These are phyloP conservation scores for Scaptomyza reducta DNA, from an alignment of 2,888 invertebrate genomes.

Conservation along the genomic window DNA sequence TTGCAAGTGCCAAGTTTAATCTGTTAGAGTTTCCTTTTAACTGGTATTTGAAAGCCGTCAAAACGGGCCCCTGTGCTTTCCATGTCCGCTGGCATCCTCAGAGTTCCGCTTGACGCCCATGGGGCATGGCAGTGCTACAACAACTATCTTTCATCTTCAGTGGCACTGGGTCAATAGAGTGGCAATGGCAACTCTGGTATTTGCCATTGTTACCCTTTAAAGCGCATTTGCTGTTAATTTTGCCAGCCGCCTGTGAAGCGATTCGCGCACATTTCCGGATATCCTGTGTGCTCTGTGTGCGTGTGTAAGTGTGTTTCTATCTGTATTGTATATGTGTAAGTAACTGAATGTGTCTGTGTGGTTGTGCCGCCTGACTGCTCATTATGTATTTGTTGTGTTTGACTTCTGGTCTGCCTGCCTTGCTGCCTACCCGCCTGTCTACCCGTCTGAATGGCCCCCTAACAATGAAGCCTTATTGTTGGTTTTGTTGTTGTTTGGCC, in stretches of 20 bases:
- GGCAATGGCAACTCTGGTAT: slow-evolving; percentile 53
- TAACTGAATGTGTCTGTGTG: slow-evolving; percentile 12
- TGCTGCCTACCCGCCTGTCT: slow-evolving; percentile 5
- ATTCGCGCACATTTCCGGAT: slow-evolving; percentile 71
- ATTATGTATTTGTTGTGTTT: slow-evolving; percentile 74
- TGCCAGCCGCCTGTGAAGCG: slow-evolving; percentile 71
- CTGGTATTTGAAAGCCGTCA: slow-evolving; percentile 52
- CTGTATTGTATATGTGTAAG: slow-evolving; percentile 7
- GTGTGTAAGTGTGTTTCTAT: slow-evolving; percentile 6
- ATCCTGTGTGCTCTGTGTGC: slow-evolving; percentile 51
- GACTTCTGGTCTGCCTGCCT: slow-evolving; percentile 50
- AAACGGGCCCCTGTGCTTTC: slow-evolving; percentile 43
- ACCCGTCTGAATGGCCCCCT: slow-evolving; percentile 5
- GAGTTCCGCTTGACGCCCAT: slow-evolving; percentile 42
- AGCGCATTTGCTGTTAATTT: slow-evolving; percentile 79
- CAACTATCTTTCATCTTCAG: slow-evolving; percentile 40
- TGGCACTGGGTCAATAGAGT: slow-evolving; percentile 76
- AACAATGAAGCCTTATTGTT: slow-evolving; percentile 8
- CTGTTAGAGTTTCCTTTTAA: slow-evolving; percentile 74
- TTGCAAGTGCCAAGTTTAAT: slow-evolving; percentile 77
- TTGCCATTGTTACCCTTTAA: slow-evolving; percentile 76
- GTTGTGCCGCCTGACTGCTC: slow-evolving; percentile 65
- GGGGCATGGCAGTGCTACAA: slow-evolving; percentile 32
- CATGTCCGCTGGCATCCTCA: slow-evolving; percentile 55
- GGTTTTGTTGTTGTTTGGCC: slow-evolving; percentile 21